phyloP scores from a whole-genome alignment of 2,797 vertebrate genomes.

The Lepus oiostolus region DNA sequence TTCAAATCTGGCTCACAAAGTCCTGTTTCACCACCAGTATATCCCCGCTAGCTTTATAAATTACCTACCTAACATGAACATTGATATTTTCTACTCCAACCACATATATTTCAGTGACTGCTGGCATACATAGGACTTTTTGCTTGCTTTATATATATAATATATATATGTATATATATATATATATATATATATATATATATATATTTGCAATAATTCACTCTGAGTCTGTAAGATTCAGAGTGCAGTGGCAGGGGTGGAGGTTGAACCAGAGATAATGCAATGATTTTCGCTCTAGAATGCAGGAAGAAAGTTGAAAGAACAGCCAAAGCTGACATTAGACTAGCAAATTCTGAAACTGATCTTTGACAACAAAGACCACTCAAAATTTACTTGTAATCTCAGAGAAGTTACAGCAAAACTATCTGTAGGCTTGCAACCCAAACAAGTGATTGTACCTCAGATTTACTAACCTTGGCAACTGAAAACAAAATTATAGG shows the following conservation, averaged over 20 bases:
- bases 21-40: conserved; percentile 69
- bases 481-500: conserved; percentile 80
- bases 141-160: no score
- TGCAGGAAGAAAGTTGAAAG: conserved; percentile 60
- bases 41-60: conserved; percentile 38
- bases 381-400: conserved; percentile 84
- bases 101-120: conserved; percentile 66
- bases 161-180: no score
- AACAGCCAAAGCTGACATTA: conserved; percentile 46
- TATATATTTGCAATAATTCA: no score
- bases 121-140: background rate
- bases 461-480: conserved; percentile 83
- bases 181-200: no score
- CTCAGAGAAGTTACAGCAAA: conserved; percentile 79
- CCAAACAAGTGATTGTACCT: conserved; percentile 69
- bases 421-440: conserved; percentile 77
- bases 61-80: conserved; percentile 64
- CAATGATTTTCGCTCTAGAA: conserved; percentile 67
- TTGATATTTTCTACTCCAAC: conserved; percentile 68
- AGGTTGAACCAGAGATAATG: fast-evolving
- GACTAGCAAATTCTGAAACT: conserved; percentile 63
- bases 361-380: conserved; percentile 50
- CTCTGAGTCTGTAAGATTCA: no score
- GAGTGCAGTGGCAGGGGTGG: no score
- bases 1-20: conserved; percentile 71